These are phyloP conservation scores for Meda fulgida DNA, from an alignment of 2,797 vertebrate species.

Conservation along the genomic window DNA sequence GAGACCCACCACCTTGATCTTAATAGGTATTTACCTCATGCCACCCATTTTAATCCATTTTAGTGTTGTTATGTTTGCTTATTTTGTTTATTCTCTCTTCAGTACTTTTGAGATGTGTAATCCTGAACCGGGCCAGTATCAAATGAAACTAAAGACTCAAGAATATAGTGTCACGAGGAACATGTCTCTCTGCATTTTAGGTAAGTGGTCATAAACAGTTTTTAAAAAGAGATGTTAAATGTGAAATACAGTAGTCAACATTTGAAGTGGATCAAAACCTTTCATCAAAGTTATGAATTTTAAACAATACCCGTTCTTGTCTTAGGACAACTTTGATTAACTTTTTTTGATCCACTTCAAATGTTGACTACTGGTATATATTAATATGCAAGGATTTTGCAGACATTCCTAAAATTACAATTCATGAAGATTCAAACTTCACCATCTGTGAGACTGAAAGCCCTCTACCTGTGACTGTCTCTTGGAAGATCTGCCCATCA, in stretches of 20 bases:
- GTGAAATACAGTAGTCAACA: not conserved
- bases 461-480: constrained; percentile 62
- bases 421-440: not conserved
- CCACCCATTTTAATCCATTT: not conserved
- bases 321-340: no score
- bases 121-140: constrained; percentile 81
- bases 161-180: constrained; percentile 70
- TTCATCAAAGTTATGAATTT: no score
- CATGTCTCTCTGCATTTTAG: constrained; percentile 83
- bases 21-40: constrained; percentile 72
- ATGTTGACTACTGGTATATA: not conserved
- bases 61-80: constrained; percentile 8
- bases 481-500: constrained; percentile 68
- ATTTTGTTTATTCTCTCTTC: constrained; percentile 30
- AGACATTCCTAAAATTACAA: constrained; percentile 63
- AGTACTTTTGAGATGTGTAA: constrained; percentile 79
- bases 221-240: not conserved
- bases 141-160: constrained; percentile 83
- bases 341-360: no score
- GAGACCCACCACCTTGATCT: constrained; percentile 65
- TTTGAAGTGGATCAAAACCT: no score
- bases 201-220: constrained; percentile 74
- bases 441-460: constrained; percentile 58
- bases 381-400: constrained; percentile 19
- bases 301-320: no score